Percentiles rank a stretch among this genome's conserved stretches.
These are phyloP conservation scores for Selene dorsalis DNA, from an alignment of 2,797 vertebrate species.

Conservation along the genomic window DNA sequence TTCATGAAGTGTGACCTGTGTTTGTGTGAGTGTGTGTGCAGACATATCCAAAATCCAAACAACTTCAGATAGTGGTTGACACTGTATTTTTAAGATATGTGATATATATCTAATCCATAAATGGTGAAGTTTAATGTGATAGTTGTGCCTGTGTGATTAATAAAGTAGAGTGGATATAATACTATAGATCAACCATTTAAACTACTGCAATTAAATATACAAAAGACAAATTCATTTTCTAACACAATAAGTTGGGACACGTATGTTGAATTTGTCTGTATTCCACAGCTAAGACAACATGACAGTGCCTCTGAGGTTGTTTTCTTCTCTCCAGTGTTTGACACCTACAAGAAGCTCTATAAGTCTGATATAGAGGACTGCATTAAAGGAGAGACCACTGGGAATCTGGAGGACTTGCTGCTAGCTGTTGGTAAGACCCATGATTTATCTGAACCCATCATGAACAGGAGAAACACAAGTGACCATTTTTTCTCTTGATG, in stretches of 20 bases:
- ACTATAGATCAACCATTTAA: not conserved
- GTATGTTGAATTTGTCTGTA: not conserved
- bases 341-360: conserved; percentile 92
- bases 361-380: conserved; percentile 94
- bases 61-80: too few species aligned
- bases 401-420: conserved; percentile 90
- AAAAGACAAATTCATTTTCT: not conserved
- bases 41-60: too few species aligned
- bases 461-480: not conserved
- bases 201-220: not conserved
- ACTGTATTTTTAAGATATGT: too few species aligned
- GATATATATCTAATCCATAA: too few species aligned
- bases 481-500: not conserved
- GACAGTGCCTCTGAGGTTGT: conserved; percentile 9
- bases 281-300: not conserved
- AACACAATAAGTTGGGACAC: not conserved
- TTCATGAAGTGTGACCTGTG: not conserved
- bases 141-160: too few species aligned
- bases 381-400: conserved; percentile 91
- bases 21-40: not conserved
- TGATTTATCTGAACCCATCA: conserved; percentile 16
- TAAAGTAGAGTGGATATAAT: not conserved
- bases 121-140: too few species aligned
- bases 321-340: conserved; percentile 86
- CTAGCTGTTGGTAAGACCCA: conserved; percentile 89